Percentiles rank a stretch among this genome's conserved stretches.
These are phyloP conservation scores for Drosophila azteca DNA, from an alignment of 1,140 invertebrate species.

Conservation along the genomic window DNA sequence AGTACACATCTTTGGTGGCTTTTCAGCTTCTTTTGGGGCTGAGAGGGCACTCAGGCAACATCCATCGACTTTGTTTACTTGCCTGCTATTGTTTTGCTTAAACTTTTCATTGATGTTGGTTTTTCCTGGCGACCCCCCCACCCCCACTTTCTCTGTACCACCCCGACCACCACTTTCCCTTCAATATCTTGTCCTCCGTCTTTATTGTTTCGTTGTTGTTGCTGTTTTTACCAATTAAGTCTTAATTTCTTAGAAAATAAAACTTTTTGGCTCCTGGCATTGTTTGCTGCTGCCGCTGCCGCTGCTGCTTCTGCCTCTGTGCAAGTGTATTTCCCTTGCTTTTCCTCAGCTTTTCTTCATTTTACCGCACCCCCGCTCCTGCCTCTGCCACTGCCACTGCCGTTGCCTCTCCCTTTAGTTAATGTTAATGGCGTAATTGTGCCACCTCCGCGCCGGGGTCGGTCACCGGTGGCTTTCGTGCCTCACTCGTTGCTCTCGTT, in stretches of 20 bases:
- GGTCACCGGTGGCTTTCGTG: slow-evolving; percentile 34
- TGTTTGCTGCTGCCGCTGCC: slow-evolving; percentile 47
- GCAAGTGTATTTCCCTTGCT: slow-evolving; percentile 36
- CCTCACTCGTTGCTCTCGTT: neutral
- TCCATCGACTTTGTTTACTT: slow-evolving; percentile 79
- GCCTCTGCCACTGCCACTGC: too few relatives aligned
- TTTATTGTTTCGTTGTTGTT: slow-evolving; percentile 63
- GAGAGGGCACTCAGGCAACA: slow-evolving; percentile 64
- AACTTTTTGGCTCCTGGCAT: slow-evolving; percentile 77
- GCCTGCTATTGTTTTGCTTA: slow-evolving; percentile 76
- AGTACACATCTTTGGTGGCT: slow-evolving; percentile 28
- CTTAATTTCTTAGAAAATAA: slow-evolving; percentile 83
- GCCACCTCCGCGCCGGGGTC: slow-evolving; percentile 51
- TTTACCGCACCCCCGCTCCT: too few relatives aligned
- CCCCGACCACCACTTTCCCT: slow-evolving; percentile 21
- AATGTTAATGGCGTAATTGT: slow-evolving; percentile 63
- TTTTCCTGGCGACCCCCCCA: slow-evolving; percentile 23
- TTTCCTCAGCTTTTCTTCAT: slow-evolving; percentile 7
- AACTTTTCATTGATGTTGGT: slow-evolving; percentile 81
- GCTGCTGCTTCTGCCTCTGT: slow-evolving; percentile 23
- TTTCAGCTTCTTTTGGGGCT: slow-evolving; percentile 41
- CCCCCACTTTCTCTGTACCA: neutral
- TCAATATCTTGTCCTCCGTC: slow-evolving; percentile 50
- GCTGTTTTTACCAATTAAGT: slow-evolving; percentile 80
- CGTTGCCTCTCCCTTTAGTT: slow-evolving; percentile 22